phyloP scores from a whole-genome alignment of 2,113 vertebrate genomes.

The Phalacrocorax carbo region DNA sequence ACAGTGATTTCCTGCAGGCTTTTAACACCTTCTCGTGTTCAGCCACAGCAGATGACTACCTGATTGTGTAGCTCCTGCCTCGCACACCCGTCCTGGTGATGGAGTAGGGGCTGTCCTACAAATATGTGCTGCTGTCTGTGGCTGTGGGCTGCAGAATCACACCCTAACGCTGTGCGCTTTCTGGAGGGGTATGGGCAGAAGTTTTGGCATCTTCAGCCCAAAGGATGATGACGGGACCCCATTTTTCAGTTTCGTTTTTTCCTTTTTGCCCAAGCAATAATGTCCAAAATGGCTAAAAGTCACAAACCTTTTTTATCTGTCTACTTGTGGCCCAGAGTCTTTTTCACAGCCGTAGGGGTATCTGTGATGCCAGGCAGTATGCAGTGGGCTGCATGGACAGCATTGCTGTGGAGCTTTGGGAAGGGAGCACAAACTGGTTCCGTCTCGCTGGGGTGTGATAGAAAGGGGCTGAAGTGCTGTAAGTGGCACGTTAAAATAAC shows the following conservation, averaged over 20 bases:
- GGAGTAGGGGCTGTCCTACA: background rate
- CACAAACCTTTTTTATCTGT: background rate
- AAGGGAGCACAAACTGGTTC: background rate
- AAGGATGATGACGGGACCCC: background rate
- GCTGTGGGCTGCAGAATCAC: background rate
- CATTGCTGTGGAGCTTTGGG: background rate
- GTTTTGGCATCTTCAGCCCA: background rate
- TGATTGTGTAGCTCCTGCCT: background rate
- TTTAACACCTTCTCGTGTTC: background rate
- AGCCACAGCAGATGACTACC: background rate
- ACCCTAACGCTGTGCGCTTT: background rate
- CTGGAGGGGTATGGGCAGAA: background rate
- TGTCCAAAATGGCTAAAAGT: background rate
- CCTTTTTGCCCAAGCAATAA: background rate
- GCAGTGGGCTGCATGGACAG: background rate
- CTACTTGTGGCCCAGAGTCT: background rate
- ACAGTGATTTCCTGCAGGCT: background rate
- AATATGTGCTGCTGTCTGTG: fast-evolving
- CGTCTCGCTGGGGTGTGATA: background rate
- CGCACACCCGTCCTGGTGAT: background rate
- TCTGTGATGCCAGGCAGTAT: background rate
- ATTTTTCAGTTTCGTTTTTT: background rate
- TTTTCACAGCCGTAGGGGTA: background rate
- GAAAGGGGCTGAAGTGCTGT: background rate
- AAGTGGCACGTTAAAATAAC: background rate